Conservation (phyloP, 2,888 invertebrate genomes). For the Euplexia lucipara region DNA sequence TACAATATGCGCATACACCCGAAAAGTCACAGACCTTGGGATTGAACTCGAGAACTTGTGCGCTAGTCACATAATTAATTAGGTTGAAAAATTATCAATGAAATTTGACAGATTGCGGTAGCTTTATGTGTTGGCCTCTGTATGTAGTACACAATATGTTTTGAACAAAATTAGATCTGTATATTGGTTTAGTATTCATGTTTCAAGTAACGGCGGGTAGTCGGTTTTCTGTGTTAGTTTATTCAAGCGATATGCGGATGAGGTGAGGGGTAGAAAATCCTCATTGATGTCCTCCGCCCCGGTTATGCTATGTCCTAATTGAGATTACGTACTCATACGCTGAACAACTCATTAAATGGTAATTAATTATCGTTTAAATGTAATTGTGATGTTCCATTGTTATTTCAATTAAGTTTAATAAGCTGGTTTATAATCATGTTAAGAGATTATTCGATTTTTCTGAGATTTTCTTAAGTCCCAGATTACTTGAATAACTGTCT, state of each 20-base stretch:
- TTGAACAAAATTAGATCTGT: conserved; percentile 23
- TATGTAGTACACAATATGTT: conserved; percentile 36
- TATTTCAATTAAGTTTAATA: conserved; percentile 33
- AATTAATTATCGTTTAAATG: conserved; percentile 7
- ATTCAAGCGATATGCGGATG: too few relatives aligned
- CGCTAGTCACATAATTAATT: too few relatives aligned
- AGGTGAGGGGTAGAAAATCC: too few relatives aligned
- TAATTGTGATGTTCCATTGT: conserved; percentile 39
- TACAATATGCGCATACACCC: too few relatives aligned
- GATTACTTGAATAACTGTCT: too few relatives aligned
- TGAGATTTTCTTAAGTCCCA: conserved; percentile 39
- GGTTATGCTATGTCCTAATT: conserved; percentile 1
- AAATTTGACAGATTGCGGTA: too few relatives aligned
- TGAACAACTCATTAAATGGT: conserved; percentile 1
- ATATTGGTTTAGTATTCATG: conserved; percentile 1
- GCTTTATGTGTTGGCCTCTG: too few relatives aligned
- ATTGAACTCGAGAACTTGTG: too few relatives aligned
- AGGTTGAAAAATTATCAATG: too few relatives aligned
- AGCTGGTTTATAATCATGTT: conserved; percentile 30
- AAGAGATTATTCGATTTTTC: conserved; percentile 54
- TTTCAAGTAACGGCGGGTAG: conserved; percentile 38
- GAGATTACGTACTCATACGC: neutral
- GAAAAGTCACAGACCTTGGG: too few relatives aligned
- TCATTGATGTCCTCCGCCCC: too few relatives aligned
- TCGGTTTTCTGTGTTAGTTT: neutral